Evolutionary conservation across 1,140 invertebrate genomes (phyloP), one percentile per base, ranked within the genome.

Genomic region (Physella acuta): DNA sequence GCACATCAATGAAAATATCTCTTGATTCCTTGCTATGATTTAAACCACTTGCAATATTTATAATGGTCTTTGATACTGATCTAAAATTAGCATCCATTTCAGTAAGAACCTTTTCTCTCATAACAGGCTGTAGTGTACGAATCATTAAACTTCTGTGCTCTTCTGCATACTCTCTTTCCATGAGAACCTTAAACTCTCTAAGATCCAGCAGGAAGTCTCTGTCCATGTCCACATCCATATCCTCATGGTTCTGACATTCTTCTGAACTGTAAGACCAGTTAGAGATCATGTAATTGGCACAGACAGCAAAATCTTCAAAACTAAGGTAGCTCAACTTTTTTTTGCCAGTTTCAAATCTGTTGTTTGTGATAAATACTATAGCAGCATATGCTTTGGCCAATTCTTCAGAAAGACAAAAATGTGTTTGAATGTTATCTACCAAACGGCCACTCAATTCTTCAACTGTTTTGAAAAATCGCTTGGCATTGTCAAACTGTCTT

Each of bases 331-430:
- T 91, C 0, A 98, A 84, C 82, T 95, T 95, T 72, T 93, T 89
- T 86, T 98, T 98, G 2, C 90, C 90, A 5, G 94, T 94, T 86
- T 98, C 96, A 85, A 98, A 97, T 70, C 94, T 88, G 80, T 97
- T 90, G 79, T 92, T 94, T 0, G 92, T 90, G 72, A 98, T 90
- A 80, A 97, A 98, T 1, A 96, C 93, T 56, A 98, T 91, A 14
- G 93, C 92, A 33, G 93, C 92, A 84, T 97, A 98, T 83, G 94
- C 91, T 78, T 92, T 94, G 24, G 94, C 93, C 37, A 97, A 86
- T 56, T 92, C 89, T 69, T 92, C 91, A 0, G 93, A 90, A 24
- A 97, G 87, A 33, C 93, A 88, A 86, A 96, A 98, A 56, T 90
- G 88, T 69, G 88, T 89, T 67, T 91, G 90, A 60, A 98, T 96